Evolutionary conservation across 1,140 invertebrate genomes (phyloP).

Genomic region (Pemphigus obesinymphae): DNA sequence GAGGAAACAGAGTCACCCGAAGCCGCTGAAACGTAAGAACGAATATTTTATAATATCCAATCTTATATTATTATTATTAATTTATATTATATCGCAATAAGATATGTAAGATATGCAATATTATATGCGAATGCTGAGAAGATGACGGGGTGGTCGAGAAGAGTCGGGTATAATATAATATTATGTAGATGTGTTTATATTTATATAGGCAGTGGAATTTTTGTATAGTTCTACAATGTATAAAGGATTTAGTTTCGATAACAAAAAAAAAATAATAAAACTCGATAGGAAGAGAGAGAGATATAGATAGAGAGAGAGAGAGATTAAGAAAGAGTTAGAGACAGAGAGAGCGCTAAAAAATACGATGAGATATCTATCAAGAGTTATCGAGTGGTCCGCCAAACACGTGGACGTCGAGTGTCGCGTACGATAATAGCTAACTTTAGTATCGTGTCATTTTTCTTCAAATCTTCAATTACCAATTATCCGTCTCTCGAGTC

Average conservation of each 20-base stretch:
- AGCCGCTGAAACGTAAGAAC: slow-evolving; percentile 62
- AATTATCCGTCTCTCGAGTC: slow-evolving; percentile 4
- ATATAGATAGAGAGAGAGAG: not conserved
- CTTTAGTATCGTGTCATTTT: not conserved
- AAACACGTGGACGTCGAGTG: slow-evolving; percentile 20
- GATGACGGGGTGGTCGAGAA: not conserved
- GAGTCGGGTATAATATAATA: not conserved
- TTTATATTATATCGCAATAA: too few relatives aligned
- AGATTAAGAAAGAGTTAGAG: too few relatives aligned
- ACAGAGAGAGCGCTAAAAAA: not conserved
- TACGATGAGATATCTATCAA: not conserved
- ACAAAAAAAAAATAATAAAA: not conserved
- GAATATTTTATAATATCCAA: not conserved
- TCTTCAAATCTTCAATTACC: not conserved
- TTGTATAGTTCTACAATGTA: too few relatives aligned
- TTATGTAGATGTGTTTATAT: too few relatives aligned
- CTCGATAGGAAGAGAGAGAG: not conserved
- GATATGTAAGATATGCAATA: too few relatives aligned
- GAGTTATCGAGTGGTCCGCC: slow-evolving; percentile 14
- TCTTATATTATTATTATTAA: too few relatives aligned
- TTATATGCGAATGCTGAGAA: too few relatives aligned
- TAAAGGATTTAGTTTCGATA: not conserved
- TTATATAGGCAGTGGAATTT: too few relatives aligned
- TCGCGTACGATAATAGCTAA: not conserved
- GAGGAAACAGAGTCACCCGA: slow-evolving; percentile 63